A percentile compares a stretch with the other conserved stretches of the same genome.
phyloP scores from a whole-genome alignment of 2,888 invertebrate genomes.

The Ischnus inquisitorius region DNA sequence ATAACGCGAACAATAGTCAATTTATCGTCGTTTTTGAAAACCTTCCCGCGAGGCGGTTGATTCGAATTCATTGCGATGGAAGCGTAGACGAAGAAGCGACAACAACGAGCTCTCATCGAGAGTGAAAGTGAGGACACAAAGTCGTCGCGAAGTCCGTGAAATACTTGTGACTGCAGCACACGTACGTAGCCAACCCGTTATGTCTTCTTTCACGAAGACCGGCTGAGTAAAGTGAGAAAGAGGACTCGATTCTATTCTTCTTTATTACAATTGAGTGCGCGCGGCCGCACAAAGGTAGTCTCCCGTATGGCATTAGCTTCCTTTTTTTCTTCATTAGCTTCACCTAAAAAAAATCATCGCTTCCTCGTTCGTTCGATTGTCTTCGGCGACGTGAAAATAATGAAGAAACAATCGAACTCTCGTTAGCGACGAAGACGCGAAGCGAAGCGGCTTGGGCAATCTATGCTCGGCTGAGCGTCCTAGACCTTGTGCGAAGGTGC shows the following conservation, averaged over 20 bases:
- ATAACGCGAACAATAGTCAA: neutral
- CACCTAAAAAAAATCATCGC: conserved; percentile 18
- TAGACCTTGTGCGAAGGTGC: conserved; percentile 82
- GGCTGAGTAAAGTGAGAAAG: conserved; percentile 61
- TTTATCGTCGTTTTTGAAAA: conserved; percentile 14
- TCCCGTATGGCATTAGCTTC: conserved; percentile 13
- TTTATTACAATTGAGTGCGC: conserved; percentile 38
- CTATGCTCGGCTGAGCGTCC: conserved; percentile 68
- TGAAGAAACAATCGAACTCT: neutral
- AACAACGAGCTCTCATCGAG: conserved; percentile 41
- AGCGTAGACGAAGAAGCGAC: conserved; percentile 32
- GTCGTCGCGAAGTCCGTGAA: conserved; percentile 52
- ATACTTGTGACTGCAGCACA: conserved; percentile 61
- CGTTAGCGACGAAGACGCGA: neutral
- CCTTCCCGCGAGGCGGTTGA: neutral
- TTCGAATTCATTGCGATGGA: conserved; percentile 36
- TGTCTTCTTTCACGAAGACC: conserved; percentile 48
- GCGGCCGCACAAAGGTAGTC: conserved; percentile 27
- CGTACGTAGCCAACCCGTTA: conserved; percentile 34
- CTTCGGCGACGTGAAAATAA: neutral
- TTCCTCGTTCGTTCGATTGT: neutral
- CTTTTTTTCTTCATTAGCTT: conserved; percentile 27
- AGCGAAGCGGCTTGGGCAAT: conserved; percentile 7
- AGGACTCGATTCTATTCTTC: conserved; percentile 27
- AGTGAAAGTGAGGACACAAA: conserved; percentile 59